Base-by-base conservation (phyloP, 2,888 invertebrate species). In the Agrochola macilenta region DNA sequence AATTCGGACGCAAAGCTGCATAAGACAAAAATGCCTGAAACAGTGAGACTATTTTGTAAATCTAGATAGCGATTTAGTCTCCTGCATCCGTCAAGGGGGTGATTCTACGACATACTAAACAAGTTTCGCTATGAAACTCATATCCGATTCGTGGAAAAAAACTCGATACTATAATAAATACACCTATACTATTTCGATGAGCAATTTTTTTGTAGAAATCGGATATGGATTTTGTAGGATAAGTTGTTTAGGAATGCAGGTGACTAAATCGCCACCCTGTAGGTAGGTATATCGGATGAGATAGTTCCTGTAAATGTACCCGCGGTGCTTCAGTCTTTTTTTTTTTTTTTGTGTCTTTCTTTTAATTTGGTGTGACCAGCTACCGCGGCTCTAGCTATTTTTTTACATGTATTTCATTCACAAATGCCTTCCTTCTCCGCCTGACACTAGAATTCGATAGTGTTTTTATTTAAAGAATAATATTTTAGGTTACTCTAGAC, bases 1-100 rank as follows among this genome's bases (percentile, higher is more conserved):
- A 83, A 84, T 78, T 80, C 61, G 66, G 75, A 58, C 75, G 69
- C 72, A 76, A 82, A 75, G 63, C 57, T 79, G 73, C 64, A 58
- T 43, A 57, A 26, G 4, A 35, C 12, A 43, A 35, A 58, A 54
- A 39, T 46, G 12, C 5, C 14, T 35, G 57, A n/a, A 69, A 35
- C 7, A n/a, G 57, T 57, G 8, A 54, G 11, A 58, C 69, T 11
- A 35, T 57, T 57, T 35, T n/a, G 5, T 39, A 14, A 52, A 52
- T 7, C 52, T 11, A 20, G 20, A n/a, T 17, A 17, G n/a, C n/a
- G 11, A 26, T 43, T 20, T 26, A 26, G n/a, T 7, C 12, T 30
- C 9, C 26, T 49, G 30, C 30, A 49, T 23, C 14, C 8, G 30
- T 5, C 23, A 66, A 7, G 1, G 20, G 11, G 46, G 11, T 46